Evolutionary conservation across 2,113 vertebrate genomes (phyloP), one percentile per base, ranked within the genome.

Genomic region (Hylia prasina): DNA sequence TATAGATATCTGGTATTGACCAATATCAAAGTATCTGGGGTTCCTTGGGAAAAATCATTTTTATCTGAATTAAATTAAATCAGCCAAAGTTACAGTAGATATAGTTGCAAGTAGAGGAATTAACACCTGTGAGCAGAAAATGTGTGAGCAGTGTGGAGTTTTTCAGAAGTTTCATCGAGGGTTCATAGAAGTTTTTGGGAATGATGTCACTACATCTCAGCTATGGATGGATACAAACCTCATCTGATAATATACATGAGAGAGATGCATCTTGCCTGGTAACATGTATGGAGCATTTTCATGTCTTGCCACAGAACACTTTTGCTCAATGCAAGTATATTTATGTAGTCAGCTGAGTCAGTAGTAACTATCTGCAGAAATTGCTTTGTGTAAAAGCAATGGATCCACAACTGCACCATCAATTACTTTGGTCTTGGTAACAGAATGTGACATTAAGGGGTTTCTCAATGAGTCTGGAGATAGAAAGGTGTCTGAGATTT

Each of bases 1-100:
- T 42, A 97, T 99, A 96, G 99, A 99, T 98, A 98, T 99, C 82
- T 99, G 99, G 99, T 98, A 97, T 97, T 97, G 90, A 51, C 57
- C 40, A 60, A 61, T 87, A 65, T 51, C 68, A 83, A 84, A 84
- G 19, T 23, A 56, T 47, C 35, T 78, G 45, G 39, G 28, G 51
- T 37, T 54, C 42, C 40, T 21, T n/a, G 64, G 40, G 45, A 75
- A 93, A 91, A 90, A 37, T 17, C 1, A 40, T 66, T 81, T 85
- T 61, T 40, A 63, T 35, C 25, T 69, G 69, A 87, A 82, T 84
- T 72, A 86, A 86, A 63, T 79, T 15, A 90, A 66, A 24, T 81
- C 69, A 87, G 25, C n/a, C 44, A 76, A 37, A 89, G 33, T 78
- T 71, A 60, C 13, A 79, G 40, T 30, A 84, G 65, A 35, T 33